A percentile compares a stretch with the other conserved stretches of the same genome.
These are phyloP conservation scores for Mesitornis unicolor DNA, from an alignment of 2,113 vertebrate genomes.

Conservation along the genomic window DNA sequence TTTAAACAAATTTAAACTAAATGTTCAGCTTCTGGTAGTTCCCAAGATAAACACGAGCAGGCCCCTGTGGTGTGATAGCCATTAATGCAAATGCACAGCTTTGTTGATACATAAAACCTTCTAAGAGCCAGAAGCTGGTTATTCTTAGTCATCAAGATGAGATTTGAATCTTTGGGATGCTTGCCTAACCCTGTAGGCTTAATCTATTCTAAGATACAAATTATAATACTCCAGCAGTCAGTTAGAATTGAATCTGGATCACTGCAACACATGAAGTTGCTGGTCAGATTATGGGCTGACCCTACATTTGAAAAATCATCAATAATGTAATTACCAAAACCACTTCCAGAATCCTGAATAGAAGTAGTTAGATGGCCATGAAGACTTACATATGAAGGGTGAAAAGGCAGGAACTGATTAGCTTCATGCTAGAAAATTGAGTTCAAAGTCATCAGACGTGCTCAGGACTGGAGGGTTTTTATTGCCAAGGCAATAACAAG, in stretches of 20 bases:
- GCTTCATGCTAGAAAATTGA: slow-evolving; percentile 36
- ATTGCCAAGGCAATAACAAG: slow-evolving; percentile 26
- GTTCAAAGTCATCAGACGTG: slow-evolving; percentile 1
- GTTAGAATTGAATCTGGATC: background rate
- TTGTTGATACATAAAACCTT: slow-evolving; percentile 64
- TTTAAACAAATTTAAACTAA: slow-evolving; percentile 63
- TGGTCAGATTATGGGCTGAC: background rate
- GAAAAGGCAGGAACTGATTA: slow-evolving; percentile 38
- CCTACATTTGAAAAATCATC: background rate
- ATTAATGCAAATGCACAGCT: slow-evolving; percentile 60
- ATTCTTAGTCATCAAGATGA: slow-evolving; percentile 65
- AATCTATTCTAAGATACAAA: slow-evolving; percentile 49
- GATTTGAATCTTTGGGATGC: slow-evolving; percentile 60
- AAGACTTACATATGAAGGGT: background rate
- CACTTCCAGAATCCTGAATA: background rate
- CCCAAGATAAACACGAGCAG: slow-evolving; percentile 61
- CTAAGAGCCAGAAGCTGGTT: slow-evolving; percentile 58
- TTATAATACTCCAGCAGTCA: background rate
- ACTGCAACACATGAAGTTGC: background rate
- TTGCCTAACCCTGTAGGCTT: slow-evolving; percentile 60
- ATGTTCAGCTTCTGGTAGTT: slow-evolving; percentile 61
- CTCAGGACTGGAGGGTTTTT: slow-evolving; percentile 22
- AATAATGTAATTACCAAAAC: background rate
- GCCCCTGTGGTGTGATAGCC: slow-evolving; percentile 61
- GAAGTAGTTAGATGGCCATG: background rate